Base-by-base conservation (phyloP, 2,888 invertebrate genomes). In the Metellina segmentata region DNA sequence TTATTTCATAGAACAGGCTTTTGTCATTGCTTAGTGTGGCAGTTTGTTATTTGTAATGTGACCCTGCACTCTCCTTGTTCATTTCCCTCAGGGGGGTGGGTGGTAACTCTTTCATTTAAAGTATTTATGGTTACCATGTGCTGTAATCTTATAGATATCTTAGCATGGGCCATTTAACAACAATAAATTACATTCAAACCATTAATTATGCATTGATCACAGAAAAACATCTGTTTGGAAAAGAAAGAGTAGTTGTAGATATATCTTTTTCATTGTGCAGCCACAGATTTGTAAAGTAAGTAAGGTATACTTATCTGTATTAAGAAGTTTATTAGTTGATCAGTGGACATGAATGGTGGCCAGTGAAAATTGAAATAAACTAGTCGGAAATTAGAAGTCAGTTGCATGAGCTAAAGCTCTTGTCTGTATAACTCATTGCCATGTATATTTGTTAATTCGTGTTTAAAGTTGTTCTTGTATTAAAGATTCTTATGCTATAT, bases 371-470 rank as follows among this genome's bases (percentile, higher is more conserved):
- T 75, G 72, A 92, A 91, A 75, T 72, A 91, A 92, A 86, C 92
- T 92, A 92, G 92, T 92, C 92, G 92, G 89, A 89, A 89, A 92
- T 83, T 92, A 92, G 92, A 85, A 89, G 71, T 92, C 81, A 78
- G 92, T 86, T 92, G 70, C 86, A 86, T 86, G 89, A 92, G 92
- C 89, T 82, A 51, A 79, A 13, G 89, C 92, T 92, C 92, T 92
- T 82, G 85, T 92, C 92, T 92, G 92, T 92, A 90, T 85, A 92
- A 89, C 90, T 92, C 87, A 87, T 86, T 92, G 92, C 90, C 90
- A 90, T 92, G 92, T 92, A 90, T 90, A 92, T 92, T 92, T 92
- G 92, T 92, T 90, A 87, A 87, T 92, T 92, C 89, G 81, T 92
- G 92, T 92, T 89, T 90, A 90, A 90, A 90, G 90, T 89, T 92